Base-by-base conservation (phyloP, 2,113 vertebrate species). In the Motacilla tschutschensis region DNA sequence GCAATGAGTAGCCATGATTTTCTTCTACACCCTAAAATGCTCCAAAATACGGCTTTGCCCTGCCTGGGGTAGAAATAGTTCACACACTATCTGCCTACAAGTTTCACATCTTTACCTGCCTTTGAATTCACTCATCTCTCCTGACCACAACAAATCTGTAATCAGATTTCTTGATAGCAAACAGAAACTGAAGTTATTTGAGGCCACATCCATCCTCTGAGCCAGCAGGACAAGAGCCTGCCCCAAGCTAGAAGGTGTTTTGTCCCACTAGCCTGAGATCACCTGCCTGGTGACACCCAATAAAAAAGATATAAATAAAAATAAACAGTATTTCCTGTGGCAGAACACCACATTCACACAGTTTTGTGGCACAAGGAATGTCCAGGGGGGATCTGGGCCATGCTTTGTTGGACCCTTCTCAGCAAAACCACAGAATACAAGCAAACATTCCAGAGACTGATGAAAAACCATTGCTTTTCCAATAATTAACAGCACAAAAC, bases 301-400 rank as follows among this genome's bases (percentile, higher is more conserved):
- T 20, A 14, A n/a, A n/a, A 53, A 53, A 31, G 12, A 12, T 20
- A 47, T 8, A 26, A 50, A n/a, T 19, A n/a, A 20, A 53, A n/a
- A 53, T 12, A 51, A 51, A 5, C 17, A n/a, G 19, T n/a, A n/a
- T 50, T 31, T 44, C 25, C 62, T 44, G 38, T 6, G 5, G 10
- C 58, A 13, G 14, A 46, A 15, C 4, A 28, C 6, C 2, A 0
- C 0, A 0, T 22, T 10, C 69, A 13, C 40, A 5, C 1, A 2
- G 26, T 31, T 63, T 6, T 44, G 44, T 19, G 40, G 29, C 33
- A 50, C 48, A 24, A n/a, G 54, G 15, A 59, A n/a, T 16, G 9
- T 10, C 63, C 28, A 14, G 2, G 1, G 59, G 21, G 13, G 22
- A 9, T 3, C 5, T 2, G 17, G 18, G 8, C 4, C 8, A 21